phyloP scores from a whole-genome alignment of 2,888 invertebrate genomes.

The Cryptocephalus primarius region DNA sequence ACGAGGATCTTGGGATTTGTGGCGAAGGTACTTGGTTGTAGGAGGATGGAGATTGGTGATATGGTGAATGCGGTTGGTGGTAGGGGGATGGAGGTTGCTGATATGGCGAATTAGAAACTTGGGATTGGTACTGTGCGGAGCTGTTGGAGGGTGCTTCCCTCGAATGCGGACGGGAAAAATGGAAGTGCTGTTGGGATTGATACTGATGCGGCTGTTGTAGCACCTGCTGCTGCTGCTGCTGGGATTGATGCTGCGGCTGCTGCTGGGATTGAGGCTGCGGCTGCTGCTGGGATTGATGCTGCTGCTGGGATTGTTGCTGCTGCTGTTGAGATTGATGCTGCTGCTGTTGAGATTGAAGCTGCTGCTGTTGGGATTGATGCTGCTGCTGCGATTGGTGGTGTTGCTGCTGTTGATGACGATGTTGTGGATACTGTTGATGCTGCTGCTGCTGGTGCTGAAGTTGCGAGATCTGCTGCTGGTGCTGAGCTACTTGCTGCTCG shows the following conservation, averaged over 20 bases:
- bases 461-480: neutral
- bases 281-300: constrained; percentile 4
- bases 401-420: constrained; percentile 3
- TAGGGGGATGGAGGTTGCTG: constrained; percentile 9
- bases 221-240: constrained; percentile 18
- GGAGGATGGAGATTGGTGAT: constrained; percentile 13
- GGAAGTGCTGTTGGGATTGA: constrained; percentile 17
- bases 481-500: neutral
- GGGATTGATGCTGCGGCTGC: constrained; percentile 1
- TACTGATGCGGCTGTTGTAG: constrained; percentile 13
- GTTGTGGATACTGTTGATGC: constrained; percentile 1
- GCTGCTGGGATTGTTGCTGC: constrained; percentile 7
- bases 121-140: constrained; percentile 19
- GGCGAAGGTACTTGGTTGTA: neutral
- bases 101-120: constrained; percentile 11
- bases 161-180: constrained; percentile 22
- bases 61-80: constrained; percentile 13
- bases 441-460: neutral
- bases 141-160: constrained; percentile 18
- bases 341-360: constrained; percentile 3
- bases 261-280: neutral
- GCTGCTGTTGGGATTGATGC: neutral
- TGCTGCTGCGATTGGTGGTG: neutral
- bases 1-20: constrained; percentile 5
- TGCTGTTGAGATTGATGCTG: constrained; percentile 1